Conservation (phyloP, 2,113 vertebrate genomes). For the Hipposideros armiger region DNA sequence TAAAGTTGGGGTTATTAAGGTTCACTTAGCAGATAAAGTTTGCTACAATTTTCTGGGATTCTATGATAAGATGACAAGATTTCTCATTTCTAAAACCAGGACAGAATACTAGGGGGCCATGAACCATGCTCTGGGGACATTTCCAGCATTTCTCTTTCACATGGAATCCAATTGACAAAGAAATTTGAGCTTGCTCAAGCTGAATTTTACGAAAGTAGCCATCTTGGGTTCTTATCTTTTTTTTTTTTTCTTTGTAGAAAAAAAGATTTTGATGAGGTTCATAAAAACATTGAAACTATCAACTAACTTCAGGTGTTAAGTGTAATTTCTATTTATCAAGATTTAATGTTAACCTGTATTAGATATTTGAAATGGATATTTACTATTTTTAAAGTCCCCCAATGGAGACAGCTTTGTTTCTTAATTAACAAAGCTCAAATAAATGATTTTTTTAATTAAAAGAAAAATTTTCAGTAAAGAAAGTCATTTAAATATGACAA, state of each 20-base stretch:
- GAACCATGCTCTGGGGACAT: slow-evolving; percentile 84
- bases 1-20: slow-evolving; percentile 88
- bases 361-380: neutral
- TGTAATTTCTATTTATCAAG: neutral
- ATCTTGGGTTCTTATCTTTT: neutral
- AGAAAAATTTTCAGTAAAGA: neutral
- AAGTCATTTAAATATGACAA: neutral
- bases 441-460: neutral
- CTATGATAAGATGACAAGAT: slow-evolving; percentile 87
- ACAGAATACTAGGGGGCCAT: slow-evolving; percentile 82
- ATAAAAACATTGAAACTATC: neutral
- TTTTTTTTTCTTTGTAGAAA: slow-evolving; percentile 42
- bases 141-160: slow-evolving; percentile 67
- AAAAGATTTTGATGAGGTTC: rapidly evolving
- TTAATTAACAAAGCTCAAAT: neutral
- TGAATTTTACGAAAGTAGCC: slow-evolving; percentile 66
- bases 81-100: slow-evolving; percentile 88
- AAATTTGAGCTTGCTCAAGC: slow-evolving; percentile 69
- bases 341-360: rapidly evolving
- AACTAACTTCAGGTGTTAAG: neutral
- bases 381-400: neutral
- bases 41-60: slow-evolving; percentile 86
- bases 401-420: neutral
- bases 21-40: slow-evolving; percentile 89
- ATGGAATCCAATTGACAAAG: slow-evolving; percentile 76